Evolutionary conservation across 2,888 invertebrate genomes (phyloP), one percentile per base, ranked within the genome.

Genomic region (Trissoscelio sp.): DNA sequence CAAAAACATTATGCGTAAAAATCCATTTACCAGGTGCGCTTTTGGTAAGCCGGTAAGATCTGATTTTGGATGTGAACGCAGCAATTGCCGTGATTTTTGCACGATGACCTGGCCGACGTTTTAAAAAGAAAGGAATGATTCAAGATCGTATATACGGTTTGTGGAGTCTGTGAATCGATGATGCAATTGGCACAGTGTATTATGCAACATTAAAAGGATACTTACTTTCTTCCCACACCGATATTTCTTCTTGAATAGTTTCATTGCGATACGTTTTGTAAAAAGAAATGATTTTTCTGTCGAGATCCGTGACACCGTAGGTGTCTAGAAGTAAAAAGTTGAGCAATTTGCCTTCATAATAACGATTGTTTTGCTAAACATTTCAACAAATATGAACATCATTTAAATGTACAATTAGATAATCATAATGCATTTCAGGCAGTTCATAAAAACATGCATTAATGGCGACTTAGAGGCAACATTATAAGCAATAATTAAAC

Each of bases 221-320:
- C 93, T 93, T 92, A 96, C 96, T 94, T 93, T 95, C 94, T 92
- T 96, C 95, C 84, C 94, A 92, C 39, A 94, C 93, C 2, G 95
- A 93, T 78, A 96, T 94, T 90, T 96, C 96, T 88, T 95, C 95
- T 87, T 96, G 96, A 14, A 95, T 93, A 6, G 95, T 92, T 88
- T 95, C 95, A 85, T 95, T 95, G 60, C 94, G 94, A 84, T 95
- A 94, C 0, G 95, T 95, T 88, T 95, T 95, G 86, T 95, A 93
- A 12, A 96, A 92, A 86, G 93, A 95, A 84, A 96, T 92, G 16
- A 95, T 92, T 86, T 93, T 93, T 79, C 93, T 94, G 14, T 94
- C 92, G 42, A 94, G 86, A 77, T 92, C 91, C 24, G 91, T 90
- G 22, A 85, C 84, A 12, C 91, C 92, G 74, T 91, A 89, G 20